These are phyloP conservation scores for Epinephelus lanceolatus DNA, from an alignment of 2,113 vertebrate species.

Conservation along the genomic window DNA sequence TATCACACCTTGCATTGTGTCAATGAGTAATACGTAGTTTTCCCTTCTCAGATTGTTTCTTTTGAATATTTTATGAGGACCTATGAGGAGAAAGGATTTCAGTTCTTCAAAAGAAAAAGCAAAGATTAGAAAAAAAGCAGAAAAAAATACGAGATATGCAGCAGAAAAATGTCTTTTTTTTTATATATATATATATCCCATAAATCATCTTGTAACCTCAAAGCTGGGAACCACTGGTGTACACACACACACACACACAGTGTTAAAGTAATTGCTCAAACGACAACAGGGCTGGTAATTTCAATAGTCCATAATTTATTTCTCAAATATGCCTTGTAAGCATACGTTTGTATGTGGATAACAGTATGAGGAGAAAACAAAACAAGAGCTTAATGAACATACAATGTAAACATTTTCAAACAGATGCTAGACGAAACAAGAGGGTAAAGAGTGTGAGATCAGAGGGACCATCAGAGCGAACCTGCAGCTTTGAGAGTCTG, in stretches of 20 bases:
- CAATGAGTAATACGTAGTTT: not conserved
- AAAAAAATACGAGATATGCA: too few relatives aligned
- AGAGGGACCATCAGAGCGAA: slow-evolving; percentile 1
- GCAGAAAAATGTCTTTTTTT: too few relatives aligned
- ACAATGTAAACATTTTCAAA: slow-evolving; percentile 73
- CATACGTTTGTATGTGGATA: slow-evolving; percentile 49
- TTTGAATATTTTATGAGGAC: not conserved
- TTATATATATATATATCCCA: too few relatives aligned
- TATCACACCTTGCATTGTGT: not conserved
- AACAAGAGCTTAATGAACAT: slow-evolving; percentile 12
- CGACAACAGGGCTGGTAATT: not conserved
- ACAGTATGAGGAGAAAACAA: slow-evolving; percentile 32
- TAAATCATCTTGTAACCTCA: too few relatives aligned
- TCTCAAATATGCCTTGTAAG: slow-evolving; percentile 65
- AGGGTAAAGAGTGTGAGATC: not conserved
- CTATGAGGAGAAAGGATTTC: not conserved
- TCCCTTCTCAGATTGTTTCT: not conserved
- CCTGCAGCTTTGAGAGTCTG: slow-evolving; percentile 44
- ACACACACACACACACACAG: too few relatives aligned
- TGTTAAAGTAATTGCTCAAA: not conserved
- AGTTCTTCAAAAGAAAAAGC: too few relatives aligned
- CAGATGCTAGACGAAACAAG: slow-evolving; percentile 30
- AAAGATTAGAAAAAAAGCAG: too few relatives aligned
- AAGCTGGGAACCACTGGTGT: too few relatives aligned
- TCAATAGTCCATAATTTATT: slow-evolving; percentile 76